These are phyloP conservation scores for Hylia prasina DNA, from an alignment of 2,113 vertebrate genomes.

Conservation along the genomic window DNA sequence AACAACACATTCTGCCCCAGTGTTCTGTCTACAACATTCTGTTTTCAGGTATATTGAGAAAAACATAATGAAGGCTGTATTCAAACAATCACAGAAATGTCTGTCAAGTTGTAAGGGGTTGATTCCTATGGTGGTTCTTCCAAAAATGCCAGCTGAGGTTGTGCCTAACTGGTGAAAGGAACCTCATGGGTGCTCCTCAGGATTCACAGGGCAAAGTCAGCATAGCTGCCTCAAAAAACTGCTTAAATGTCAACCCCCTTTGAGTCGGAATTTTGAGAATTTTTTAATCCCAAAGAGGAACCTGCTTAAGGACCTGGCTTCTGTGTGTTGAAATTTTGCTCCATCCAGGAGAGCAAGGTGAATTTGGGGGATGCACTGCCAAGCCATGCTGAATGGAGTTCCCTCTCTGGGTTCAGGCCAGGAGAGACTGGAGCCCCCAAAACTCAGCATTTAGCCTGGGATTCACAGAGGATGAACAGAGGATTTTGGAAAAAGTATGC, in stretches of 20 bases:
- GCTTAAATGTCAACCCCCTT: not conserved
- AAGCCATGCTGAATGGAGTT: not conserved
- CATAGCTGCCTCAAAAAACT: not conserved
- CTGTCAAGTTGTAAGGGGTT: not conserved
- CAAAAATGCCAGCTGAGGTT: not conserved
- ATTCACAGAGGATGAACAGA: not conserved
- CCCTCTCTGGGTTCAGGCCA: not conserved
- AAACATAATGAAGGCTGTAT: not conserved
- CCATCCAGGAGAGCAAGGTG: not conserved
- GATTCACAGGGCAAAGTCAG: not conserved
- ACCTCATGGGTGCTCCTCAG: not conserved
- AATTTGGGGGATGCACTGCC: not conserved
- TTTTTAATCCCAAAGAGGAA: not conserved
- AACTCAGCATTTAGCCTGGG: not conserved
- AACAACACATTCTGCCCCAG: not conserved
- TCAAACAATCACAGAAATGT: not conserved
- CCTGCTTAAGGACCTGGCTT: not conserved
- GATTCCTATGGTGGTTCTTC: not conserved
- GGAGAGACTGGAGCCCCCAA: not conserved
- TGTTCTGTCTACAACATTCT: not conserved
- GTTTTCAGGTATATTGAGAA: not conserved
- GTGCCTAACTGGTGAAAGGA: not conserved
- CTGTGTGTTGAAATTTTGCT: fast-evolving
- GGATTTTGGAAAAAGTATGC: not conserved
- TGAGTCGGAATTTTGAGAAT: not conserved